Percentiles rank a stretch among this genome's conserved stretches.
phyloP scores from a whole-genome alignment of 2,888 invertebrate genomes.

The Dorcus parallelipipedus region DNA sequence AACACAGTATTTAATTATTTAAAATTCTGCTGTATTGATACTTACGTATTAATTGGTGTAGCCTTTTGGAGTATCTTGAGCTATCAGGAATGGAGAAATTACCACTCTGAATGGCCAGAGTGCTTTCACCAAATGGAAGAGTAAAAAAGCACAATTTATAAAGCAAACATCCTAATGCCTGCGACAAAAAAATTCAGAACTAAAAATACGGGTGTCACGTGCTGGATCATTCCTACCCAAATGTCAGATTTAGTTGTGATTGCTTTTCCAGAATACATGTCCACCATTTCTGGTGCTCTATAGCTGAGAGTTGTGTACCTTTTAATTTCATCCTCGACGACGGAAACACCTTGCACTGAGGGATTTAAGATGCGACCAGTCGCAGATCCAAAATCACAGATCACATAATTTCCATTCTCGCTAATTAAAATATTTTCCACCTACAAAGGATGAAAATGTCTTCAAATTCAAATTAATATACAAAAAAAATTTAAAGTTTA shows the following conservation, averaged over 20 bases:
- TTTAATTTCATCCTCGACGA: conserved; percentile 81
- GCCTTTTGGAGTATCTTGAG: conserved; percentile 67
- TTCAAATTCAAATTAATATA: not conserved
- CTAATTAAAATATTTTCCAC: conserved; percentile 84
- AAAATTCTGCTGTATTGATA: conserved; percentile 15
- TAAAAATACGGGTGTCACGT: not conserved
- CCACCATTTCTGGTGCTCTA: conserved; percentile 90
- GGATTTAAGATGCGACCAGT: conserved; percentile 77
- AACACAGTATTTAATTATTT: not conserved
- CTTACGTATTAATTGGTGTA: conserved; percentile 73
- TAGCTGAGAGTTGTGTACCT: conserved; percentile 88
- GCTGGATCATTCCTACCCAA: conserved; percentile 59
- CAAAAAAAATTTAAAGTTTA: too few relatives aligned
- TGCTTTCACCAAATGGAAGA: conserved; percentile 87
- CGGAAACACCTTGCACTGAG: conserved; percentile 61
- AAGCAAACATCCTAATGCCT: conserved; percentile 84
- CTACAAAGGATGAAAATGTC: conserved; percentile 44
- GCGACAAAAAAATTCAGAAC: conserved; percentile 32
- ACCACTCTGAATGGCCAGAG: conserved; percentile 88
- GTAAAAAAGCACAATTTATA: conserved; percentile 88
- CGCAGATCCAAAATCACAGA: conserved; percentile 93
- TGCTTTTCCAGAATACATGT: conserved; percentile 77
- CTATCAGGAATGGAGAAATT: conserved; percentile 81
- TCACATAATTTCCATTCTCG: conserved; percentile 75
- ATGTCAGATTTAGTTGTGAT: conserved; percentile 87